These are phyloP conservation scores for Nymphalis io DNA, from an alignment of 1,140 invertebrate species.

Conservation along the genomic window DNA sequence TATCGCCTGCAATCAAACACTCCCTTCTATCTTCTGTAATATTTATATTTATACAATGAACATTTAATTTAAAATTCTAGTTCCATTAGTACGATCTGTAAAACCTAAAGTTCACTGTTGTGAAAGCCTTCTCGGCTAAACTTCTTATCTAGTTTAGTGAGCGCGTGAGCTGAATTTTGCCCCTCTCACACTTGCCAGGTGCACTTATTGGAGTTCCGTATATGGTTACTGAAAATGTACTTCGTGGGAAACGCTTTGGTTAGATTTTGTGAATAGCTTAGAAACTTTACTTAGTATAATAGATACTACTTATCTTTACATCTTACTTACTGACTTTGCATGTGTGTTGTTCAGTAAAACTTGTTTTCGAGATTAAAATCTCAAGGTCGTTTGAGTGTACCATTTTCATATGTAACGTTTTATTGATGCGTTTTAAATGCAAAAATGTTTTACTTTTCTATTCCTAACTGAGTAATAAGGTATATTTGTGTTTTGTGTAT, in stretches of 20 bases:
- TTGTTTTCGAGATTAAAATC: too few relatives aligned
- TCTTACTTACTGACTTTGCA: neutral
- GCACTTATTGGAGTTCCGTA: slow-evolving; percentile 8
- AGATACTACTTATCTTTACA: neutral
- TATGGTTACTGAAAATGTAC: slow-evolving; percentile 4
- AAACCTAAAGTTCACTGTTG: neutral
- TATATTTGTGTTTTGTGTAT: too few relatives aligned
- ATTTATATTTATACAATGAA: too few relatives aligned
- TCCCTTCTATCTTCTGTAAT: too few relatives aligned
- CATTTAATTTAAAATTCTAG: neutral
- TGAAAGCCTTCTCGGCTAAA: slow-evolving; percentile 11
- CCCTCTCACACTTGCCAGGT: slow-evolving; percentile 7
- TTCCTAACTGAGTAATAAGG: too few relatives aligned
- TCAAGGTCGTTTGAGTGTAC: too few relatives aligned
- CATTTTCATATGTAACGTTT: too few relatives aligned
- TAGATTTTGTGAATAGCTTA: neutral
- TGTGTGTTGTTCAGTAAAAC: neutral
- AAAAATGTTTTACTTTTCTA: too few relatives aligned
- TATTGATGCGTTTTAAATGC: too few relatives aligned
- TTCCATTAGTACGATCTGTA: neutral
- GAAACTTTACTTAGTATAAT: neutral
- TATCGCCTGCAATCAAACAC: too few relatives aligned
- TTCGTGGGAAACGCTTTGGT: neutral
- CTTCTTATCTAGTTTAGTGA: slow-evolving; percentile 12
- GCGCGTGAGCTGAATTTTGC: slow-evolving; percentile 6